These are phyloP conservation scores for Patiria pectinifera DNA, from an alignment of 53 echinoderm and acorn worm species.

Conservation along the genomic window DNA sequence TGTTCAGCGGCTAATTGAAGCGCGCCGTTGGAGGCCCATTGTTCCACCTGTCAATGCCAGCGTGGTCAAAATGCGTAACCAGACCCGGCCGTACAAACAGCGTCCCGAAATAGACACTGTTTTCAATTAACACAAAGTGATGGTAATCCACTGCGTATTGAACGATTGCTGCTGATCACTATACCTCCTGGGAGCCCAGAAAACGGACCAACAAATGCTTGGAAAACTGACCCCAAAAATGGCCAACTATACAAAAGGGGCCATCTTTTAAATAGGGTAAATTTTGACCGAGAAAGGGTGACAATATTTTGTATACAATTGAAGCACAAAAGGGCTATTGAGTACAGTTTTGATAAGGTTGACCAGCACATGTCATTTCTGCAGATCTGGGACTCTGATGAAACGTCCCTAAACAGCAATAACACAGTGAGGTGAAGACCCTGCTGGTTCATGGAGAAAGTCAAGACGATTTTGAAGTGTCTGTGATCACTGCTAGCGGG, in stretches of 20 bases:
- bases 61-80: conserved; percentile 43
- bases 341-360: neutral
- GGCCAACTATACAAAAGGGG: neutral
- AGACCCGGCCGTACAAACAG: conserved; percentile 40
- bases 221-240: neutral
- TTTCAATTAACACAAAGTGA: conserved; percentile 64
- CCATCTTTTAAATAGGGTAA: neutral
- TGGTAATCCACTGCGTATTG: conserved; percentile 24
- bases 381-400: neutral
- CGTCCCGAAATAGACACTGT: conserved; percentile 57
- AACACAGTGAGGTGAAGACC: neutral
- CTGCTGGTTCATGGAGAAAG: conserved; percentile 8
- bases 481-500: neutral
- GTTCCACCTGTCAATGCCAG: conserved; percentile 27
- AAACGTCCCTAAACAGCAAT: conserved; percentile 57
- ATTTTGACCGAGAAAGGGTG: neutral
- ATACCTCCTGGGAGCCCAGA: neutral
- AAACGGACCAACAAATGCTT: neutral
- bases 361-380: conserved; percentile 9
- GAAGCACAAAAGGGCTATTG: conserved; percentile 4
- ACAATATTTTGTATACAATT: conserved; percentile 15
- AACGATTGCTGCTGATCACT: neutral
- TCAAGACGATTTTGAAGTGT: neutral
- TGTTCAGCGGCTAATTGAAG: conserved; percentile 47
- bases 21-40: conserved; percentile 14